A percentile compares a stretch with the other conserved stretches of the same genome.
phyloP scores from a whole-genome alignment of 2,113 vertebrate genomes.

The Coptodon rendalli region DNA sequence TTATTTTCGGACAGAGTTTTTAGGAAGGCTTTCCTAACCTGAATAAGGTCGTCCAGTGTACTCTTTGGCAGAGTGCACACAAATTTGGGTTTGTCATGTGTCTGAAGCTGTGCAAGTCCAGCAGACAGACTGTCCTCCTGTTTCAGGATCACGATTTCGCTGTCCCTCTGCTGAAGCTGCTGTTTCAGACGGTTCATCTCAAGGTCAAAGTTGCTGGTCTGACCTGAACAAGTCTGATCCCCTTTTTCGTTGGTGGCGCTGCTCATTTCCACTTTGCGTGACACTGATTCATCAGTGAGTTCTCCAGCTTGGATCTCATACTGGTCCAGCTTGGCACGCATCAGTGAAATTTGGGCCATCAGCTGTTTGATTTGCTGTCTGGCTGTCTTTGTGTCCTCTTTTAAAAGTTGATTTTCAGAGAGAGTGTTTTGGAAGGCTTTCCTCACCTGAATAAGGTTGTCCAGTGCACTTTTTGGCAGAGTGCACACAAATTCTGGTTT shows the following conservation, averaged over 20 bases:
- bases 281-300: neutral
- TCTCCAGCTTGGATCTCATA: too few relatives aligned
- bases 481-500: too few relatives aligned
- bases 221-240: neutral
- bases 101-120: rapidly evolving
- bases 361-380: too few relatives aligned
- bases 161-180: neutral
- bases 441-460: too few relatives aligned
- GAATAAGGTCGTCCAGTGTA: neutral
- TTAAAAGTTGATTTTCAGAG: too few relatives aligned
- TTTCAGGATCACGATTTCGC: neutral
- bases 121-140: neutral
- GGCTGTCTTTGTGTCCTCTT: too few relatives aligned
- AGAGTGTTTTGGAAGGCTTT: too few relatives aligned
- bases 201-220: neutral
- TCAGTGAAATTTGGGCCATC: too few relatives aligned
- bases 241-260: neutral
- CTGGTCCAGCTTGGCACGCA: too few relatives aligned
- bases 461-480: too few relatives aligned
- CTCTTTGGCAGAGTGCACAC: neutral
- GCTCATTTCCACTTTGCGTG: neutral
- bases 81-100: neutral
- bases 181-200: neutral
- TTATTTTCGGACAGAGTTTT: neutral
- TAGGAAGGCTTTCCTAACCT: neutral